These are phyloP conservation scores for Hetaerina americana DNA, from an alignment of 1,140 invertebrate genomes.

Conservation along the genomic window DNA sequence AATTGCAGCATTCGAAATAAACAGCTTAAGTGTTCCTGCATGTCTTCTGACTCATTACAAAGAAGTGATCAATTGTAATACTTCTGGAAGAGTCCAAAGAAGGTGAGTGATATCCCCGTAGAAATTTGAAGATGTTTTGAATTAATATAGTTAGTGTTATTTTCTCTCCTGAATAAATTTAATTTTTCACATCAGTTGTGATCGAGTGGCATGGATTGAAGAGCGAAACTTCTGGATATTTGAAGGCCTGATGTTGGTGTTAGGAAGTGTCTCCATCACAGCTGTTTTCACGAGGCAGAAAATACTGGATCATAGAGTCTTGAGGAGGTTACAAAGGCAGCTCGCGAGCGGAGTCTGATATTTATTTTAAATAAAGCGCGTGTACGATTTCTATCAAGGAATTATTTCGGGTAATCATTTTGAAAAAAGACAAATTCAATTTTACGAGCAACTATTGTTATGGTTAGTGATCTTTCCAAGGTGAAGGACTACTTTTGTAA, in stretches of 20 bases:
- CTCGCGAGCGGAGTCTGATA: constrained; percentile 28
- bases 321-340: constrained; percentile 46
- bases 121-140: constrained; percentile 11
- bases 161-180: constrained; percentile 5
- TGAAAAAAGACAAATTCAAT: too few relatives aligned
- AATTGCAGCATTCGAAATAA: constrained; percentile 49
- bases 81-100: constrained; percentile 51
- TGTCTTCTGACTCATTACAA: constrained; percentile 57
- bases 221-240: constrained; percentile 68
- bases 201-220: constrained; percentile 23
- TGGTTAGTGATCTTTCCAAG: too few relatives aligned
- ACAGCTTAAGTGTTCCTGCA: constrained; percentile 51
- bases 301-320: constrained; percentile 39
- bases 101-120: constrained; percentile 30
- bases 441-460: too few relatives aligned
- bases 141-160: constrained; percentile 6
- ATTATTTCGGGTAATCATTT: background rate
- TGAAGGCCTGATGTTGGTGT: constrained; percentile 53
- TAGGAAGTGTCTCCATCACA: constrained; percentile 45
- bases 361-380: background rate
- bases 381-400: background rate
- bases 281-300: constrained; percentile 41
- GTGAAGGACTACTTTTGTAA: too few relatives aligned
- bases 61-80: constrained; percentile 51
- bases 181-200: constrained; percentile 29